phyloP scores from a whole-genome alignment of 2,888 invertebrate species.

The Drosophila mayaguana region DNA sequence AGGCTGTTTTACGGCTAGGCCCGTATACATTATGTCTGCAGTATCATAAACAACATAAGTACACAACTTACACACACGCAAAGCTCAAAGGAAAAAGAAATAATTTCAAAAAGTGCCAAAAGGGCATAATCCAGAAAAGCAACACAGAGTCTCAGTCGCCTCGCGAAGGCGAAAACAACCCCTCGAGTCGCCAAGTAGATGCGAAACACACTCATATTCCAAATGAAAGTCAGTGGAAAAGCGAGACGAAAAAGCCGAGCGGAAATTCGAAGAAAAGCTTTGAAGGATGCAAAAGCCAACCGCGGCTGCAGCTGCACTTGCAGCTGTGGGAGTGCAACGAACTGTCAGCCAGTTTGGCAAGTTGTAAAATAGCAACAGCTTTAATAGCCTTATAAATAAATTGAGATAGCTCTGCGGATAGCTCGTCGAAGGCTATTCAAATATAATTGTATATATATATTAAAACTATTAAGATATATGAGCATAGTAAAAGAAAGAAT shows the following conservation, averaged over 20 bases:
- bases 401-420: not conserved
- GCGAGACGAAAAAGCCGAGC: conserved; percentile 60
- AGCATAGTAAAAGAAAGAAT: not conserved
- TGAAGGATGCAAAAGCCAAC: conserved; percentile 15
- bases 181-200: conserved; percentile 60
- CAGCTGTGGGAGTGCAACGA: conserved; percentile 50
- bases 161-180: conserved; percentile 63
- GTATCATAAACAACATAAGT: conserved; percentile 50
- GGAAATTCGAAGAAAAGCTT: conserved; percentile 67
- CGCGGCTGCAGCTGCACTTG: conserved; percentile 15
- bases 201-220: conserved; percentile 53
- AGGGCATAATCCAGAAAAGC: conserved; percentile 68
- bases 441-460: no score
- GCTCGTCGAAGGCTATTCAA: not conserved
- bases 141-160: conserved; percentile 61
- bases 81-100: conserved; percentile 57
- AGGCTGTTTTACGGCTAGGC: conserved; percentile 33
- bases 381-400: conserved; percentile 27
- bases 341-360: conserved; percentile 54
- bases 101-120: conserved; percentile 78
- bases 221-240: conserved; percentile 58
- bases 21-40: conserved; percentile 67
- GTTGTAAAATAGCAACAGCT: conserved; percentile 46
- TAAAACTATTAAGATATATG: not conserved
- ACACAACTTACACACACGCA: conserved; percentile 15